Conservation (phyloP, 2,888 invertebrate species). For the Cerastis rubricosa region DNA sequence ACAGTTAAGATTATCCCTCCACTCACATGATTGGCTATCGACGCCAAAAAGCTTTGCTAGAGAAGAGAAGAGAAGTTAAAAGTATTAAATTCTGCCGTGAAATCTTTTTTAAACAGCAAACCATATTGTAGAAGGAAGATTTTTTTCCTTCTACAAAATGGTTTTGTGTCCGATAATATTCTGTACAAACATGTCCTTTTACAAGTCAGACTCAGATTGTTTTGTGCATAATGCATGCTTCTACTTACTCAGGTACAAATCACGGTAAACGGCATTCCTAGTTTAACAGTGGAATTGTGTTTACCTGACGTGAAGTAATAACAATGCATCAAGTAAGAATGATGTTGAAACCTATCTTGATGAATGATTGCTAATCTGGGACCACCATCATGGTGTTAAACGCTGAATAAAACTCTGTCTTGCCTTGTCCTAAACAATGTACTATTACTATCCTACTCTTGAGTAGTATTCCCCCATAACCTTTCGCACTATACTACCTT, state of each 20-base stretch:
- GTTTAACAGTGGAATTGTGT: slow-evolving; percentile 18
- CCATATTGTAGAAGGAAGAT: too few species aligned
- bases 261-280: slow-evolving; percentile 28
- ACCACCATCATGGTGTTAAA: not conserved
- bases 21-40: too few species aligned
- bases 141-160: not conserved
- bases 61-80: not conserved
- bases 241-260: slow-evolving; percentile 7
- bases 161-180: not conserved
- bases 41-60: not conserved
- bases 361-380: not conserved
- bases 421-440: too few species aligned
- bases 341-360: not conserved
- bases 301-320: not conserved
- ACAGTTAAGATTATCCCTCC: not conserved
- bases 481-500: not conserved
- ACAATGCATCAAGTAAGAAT: slow-evolving; percentile 11
- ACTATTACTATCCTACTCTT: not conserved
- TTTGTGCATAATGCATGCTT: slow-evolving; percentile 25
- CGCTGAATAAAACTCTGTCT: not conserved
- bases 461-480: not conserved
- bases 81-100: not conserved
- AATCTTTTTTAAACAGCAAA: too few species aligned
- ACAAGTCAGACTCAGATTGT: slow-evolving; percentile 16
- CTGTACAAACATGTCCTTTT: slow-evolving; percentile 25